Base-by-base conservation (phyloP, 2,113 vertebrate genomes). In the Hyla sarda region DNA sequence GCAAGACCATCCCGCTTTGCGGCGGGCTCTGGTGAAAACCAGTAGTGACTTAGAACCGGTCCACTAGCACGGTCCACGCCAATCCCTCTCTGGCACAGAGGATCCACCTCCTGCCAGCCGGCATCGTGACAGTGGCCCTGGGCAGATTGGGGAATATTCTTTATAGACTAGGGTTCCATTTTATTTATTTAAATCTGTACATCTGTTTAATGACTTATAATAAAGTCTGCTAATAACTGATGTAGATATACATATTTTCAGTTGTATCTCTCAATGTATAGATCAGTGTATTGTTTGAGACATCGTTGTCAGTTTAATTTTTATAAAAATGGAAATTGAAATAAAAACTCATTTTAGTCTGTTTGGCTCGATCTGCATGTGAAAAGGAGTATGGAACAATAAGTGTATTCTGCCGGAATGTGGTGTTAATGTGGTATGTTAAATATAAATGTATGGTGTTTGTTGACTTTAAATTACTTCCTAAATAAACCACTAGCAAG, bases 391-490 rank as follows among this genome's bases (percentile, higher is more conserved):
- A n/a, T 28, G 14, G 48, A 73, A 41, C 28, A 58, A 28, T 45
- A 60, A 28, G 41, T 75, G 47, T 25, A 60, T 74, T 60, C 37
- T 19, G 34, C n/a, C 74, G 50, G 54, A 37, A 25, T 23, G 7
- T 25, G 9, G 30, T 73, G 50, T 60, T 58, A 73, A 83, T 84
- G 52, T 7, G 37, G 3, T 37, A n/a, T 47, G 32, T 75, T 60
- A 45, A 37, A 56, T 34, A 23, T 37, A 82, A 52, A n/a, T 48
- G 60, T 16, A 6, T 69, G 28, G 48, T 19, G 23, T 69, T 32
- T 83, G 69, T 23, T 74, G 50, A 74, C 69, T 83, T 74, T 56
- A 73, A 83, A 83, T 74, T 17, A 74, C 30, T 73, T 83, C 23
- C 69, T 69, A 56, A 56, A 25, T 72, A 69, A 86, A 80, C 25